A percentile compares a stretch with the other conserved stretches of the same genome.
These are phyloP conservation scores for Embiotoca jacksoni DNA, from an alignment of 2,113 vertebrate species.

Conservation along the genomic window DNA sequence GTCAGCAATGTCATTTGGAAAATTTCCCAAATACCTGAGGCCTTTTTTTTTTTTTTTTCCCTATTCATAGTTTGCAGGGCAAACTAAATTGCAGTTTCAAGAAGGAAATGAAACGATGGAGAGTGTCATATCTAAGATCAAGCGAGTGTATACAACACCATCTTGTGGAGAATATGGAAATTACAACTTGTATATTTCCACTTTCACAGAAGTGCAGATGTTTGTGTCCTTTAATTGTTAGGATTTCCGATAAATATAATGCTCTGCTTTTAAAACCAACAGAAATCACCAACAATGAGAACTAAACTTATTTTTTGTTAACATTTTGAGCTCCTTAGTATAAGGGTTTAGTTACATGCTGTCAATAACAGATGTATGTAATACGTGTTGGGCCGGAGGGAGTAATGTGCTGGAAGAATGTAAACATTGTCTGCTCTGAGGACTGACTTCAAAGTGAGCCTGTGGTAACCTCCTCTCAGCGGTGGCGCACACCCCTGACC, in stretches of 20 bases:
- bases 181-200: background rate
- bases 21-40: background rate
- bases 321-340: background rate
- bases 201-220: background rate
- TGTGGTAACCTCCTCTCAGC: slow-evolving; percentile 63
- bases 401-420: slow-evolving; percentile 50
- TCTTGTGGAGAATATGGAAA: slow-evolving; percentile 65
- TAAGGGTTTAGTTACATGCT: background rate
- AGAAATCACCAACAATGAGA: no score
- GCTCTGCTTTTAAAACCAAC: no score
- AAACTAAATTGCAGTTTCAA: background rate
- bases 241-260: background rate
- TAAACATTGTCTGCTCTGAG: slow-evolving; percentile 75
- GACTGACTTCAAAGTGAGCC: slow-evolving; percentile 77
- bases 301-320: background rate
- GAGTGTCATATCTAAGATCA: fast-evolving
- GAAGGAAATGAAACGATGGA: background rate
- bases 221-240: background rate
- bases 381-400: slow-evolving; percentile 2
- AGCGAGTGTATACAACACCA: slow-evolving; percentile 30
- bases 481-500: slow-evolving; percentile 61
- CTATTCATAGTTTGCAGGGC: background rate
- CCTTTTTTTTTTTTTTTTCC: background rate
- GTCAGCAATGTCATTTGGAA: slow-evolving; percentile 11
- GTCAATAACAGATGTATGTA: background rate